Evolutionary conservation across 2,797 vertebrate species (phyloP).

Genomic region (Denticeps clupeoides): DNA sequence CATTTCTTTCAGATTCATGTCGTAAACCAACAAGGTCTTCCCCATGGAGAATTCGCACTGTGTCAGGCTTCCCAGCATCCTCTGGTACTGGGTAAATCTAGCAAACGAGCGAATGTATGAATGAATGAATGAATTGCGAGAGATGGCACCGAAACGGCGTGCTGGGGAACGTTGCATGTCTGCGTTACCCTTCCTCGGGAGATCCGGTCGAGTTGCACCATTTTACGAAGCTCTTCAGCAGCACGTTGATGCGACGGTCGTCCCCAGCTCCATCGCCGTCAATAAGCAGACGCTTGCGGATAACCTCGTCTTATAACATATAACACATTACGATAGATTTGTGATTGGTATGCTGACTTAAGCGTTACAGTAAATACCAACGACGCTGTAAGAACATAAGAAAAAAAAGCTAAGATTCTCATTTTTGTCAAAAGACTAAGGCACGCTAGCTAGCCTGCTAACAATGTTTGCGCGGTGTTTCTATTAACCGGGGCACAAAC

Average conservation of each 20-base stretch:
- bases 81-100: conserved; percentile 89
- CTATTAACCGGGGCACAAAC: too few species aligned
- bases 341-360: too few species aligned
- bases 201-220: conserved; percentile 82
- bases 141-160: too few species aligned
- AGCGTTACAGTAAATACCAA: too few species aligned
- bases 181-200: conserved; percentile 84
- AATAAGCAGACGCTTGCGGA: conserved; percentile 90
- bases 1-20: conserved; percentile 98
- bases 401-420: too few species aligned
- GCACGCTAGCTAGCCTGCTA: conserved; percentile 5
- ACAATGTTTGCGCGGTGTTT: neutral
- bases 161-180: too few species aligned
- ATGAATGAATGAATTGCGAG: neutral
- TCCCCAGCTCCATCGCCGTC: conserved; percentile 96
- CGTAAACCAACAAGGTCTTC: conserved; percentile 90
- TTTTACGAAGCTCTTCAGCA: conserved; percentile 92
- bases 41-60: conserved; percentile 98
- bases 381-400: too few species aligned
- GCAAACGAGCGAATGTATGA: neutral
- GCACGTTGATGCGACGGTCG: conserved; percentile 85
- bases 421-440: neutral
- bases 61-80: conserved; percentile 84
- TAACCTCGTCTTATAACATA: conserved; percentile 72
- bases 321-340: neutral